These are phyloP conservation scores for Molossus molossus DNA, from an alignment of 2,797 vertebrate species.

Conservation along the genomic window DNA sequence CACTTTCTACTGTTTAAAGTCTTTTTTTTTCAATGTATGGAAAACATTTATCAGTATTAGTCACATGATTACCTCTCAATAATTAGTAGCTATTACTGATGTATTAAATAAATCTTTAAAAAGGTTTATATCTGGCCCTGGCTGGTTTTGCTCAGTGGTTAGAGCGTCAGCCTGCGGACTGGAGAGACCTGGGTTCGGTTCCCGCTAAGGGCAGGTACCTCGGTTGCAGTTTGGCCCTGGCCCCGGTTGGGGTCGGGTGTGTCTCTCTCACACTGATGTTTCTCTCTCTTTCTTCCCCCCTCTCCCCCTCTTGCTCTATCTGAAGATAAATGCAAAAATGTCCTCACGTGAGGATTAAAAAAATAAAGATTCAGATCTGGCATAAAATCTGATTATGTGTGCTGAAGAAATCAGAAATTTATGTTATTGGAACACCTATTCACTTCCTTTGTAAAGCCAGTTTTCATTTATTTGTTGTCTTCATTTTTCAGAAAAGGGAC, in stretches of 20 bases:
- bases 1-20: neutral
- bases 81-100: neutral
- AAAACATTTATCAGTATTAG: neutral
- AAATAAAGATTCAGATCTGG: neutral
- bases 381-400: constrained; percentile 11
- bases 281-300: too few relatives aligned
- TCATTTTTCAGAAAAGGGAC: constrained; percentile 50
- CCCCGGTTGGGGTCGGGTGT: too few relatives aligned
- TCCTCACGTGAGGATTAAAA: too few relatives aligned
- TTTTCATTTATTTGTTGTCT: constrained; percentile 40
- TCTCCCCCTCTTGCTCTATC: too few relatives aligned
- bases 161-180: too few relatives aligned
- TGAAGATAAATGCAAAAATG: too few relatives aligned
- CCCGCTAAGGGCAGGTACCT: too few relatives aligned
- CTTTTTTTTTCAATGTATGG: neutral
- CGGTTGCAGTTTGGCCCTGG: too few relatives aligned
- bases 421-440: neutral
- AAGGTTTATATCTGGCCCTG: neutral
- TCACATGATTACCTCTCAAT: neutral
- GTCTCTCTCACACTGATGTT: too few relatives aligned
- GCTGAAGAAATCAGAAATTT: constrained; percentile 36
- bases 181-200: neutral
- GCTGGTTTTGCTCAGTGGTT: too few relatives aligned
- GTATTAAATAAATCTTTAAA: neutral
- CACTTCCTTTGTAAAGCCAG: neutral